Evolutionary conservation across 2,797 vertebrate species (phyloP).

Genomic region (Scyliorhinus canicula): DNA sequence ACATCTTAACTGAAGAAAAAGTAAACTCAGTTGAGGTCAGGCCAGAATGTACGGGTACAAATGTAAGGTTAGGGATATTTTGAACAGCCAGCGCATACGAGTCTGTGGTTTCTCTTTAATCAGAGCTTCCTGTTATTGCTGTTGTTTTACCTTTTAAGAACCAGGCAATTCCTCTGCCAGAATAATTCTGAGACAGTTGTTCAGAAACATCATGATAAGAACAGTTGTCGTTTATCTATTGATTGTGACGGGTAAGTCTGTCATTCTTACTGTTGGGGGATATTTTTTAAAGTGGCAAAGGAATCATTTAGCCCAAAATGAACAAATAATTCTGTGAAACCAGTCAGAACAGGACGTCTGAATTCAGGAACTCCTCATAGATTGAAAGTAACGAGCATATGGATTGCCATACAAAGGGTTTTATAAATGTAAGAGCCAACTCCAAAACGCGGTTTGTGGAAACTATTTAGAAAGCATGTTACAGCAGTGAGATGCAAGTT

Average conservation of each 20-base stretch:
- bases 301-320: background rate
- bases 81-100: too few relatives aligned
- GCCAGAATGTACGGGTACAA: background rate
- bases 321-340: background rate
- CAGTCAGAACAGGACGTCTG: background rate
- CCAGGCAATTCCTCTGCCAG: background rate
- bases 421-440: background rate
- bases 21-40: background rate
- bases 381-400: background rate
- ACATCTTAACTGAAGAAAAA: background rate
- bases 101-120: background rate
- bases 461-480: background rate
- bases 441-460: background rate
- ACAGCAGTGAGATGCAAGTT: background rate
- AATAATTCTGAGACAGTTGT: background rate
- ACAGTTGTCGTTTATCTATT: background rate
- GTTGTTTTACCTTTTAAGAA: background rate
- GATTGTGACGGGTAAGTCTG: constrained; percentile 31
- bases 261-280: background rate
- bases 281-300: background rate
- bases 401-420: background rate
- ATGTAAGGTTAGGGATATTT: background rate
- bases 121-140: background rate
- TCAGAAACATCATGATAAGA: constrained; percentile 19
- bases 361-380: background rate